A percentile compares a stretch with the other conserved stretches of the same genome.
These are phyloP conservation scores for Chionoecetes opilio DNA, from an alignment of 1,140 invertebrate species.

Conservation along the genomic window DNA sequence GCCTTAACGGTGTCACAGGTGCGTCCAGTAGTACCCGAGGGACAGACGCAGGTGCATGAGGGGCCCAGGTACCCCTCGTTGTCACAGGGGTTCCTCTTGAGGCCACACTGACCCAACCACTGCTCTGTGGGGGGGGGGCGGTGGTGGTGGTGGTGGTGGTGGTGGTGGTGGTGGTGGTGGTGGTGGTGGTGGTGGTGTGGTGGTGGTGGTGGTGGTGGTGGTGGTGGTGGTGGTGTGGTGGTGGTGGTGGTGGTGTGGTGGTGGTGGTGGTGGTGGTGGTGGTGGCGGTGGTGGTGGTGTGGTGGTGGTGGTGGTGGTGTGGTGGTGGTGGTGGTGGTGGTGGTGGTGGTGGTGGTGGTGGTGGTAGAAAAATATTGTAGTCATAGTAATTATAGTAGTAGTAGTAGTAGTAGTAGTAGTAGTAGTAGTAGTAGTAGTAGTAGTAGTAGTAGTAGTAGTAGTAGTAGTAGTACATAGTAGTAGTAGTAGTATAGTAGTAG, in stretches of 20 bases:
- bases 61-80: constrained; percentile 55
- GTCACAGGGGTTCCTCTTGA: constrained; percentile 68
- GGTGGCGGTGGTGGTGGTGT: no score
- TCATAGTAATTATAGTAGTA: neutral
- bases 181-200: no score
- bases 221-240: no score
- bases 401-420: neutral
- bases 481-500: neutral
- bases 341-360: no score
- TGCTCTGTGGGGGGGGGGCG: neutral
- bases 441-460: neutral
- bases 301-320: no score
- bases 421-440: neutral
- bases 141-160: no score
- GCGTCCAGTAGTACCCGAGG: constrained; percentile 20
- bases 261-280: no score
- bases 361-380: no score
- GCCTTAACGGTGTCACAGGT: neutral
- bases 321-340: no score
- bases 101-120: constrained; percentile 67
- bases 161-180: no score
- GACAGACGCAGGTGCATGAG: constrained; percentile 35
- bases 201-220: no score
- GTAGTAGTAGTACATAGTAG: neutral
- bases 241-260: no score